These are phyloP conservation scores for Lophius americanus DNA, from an alignment of 2,797 vertebrate species.

Conservation along the genomic window DNA sequence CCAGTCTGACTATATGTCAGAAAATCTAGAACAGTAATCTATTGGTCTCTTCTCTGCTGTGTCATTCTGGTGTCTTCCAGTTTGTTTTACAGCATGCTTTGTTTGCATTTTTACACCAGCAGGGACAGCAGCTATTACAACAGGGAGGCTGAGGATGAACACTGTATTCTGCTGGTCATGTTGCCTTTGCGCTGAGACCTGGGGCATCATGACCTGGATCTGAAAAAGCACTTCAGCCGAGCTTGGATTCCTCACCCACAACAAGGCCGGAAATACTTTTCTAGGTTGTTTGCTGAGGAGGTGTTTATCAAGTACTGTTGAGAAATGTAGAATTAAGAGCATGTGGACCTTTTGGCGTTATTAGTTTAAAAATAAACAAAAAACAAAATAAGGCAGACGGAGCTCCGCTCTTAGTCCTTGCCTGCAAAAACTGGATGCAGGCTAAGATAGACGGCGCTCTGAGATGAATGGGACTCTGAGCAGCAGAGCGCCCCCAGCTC, in stretches of 20 bases:
- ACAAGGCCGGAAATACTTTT: constrained; percentile 42
- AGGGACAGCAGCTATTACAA: constrained; percentile 73
- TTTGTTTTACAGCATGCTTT: constrained; percentile 34
- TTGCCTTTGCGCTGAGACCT: constrained; percentile 62
- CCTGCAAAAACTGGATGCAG: not conserved
- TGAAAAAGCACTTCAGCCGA: constrained; percentile 54
- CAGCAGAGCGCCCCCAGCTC: constrained; percentile 43
- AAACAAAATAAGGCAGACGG: not conserved
- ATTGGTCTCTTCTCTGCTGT: constrained; percentile 3
- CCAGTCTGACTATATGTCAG: not conserved
- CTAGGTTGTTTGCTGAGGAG: constrained; percentile 37
- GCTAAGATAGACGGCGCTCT: constrained; percentile 16
- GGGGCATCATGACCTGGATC: constrained; percentile 77
- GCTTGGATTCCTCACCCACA: constrained; percentile 61
- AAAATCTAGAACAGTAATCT: constrained; percentile 15
- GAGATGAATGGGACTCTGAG: constrained; percentile 36
- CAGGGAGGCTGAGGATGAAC: constrained; percentile 74
- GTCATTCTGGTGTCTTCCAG: constrained; percentile 31
- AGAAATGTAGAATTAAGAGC: constrained; percentile 21
- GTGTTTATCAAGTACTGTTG: constrained; percentile 25
- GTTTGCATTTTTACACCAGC: constrained; percentile 74
- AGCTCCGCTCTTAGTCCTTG: not conserved
- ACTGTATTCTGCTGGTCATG: constrained; percentile 65
- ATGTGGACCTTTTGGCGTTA: constrained; percentile 24
- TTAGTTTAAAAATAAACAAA: not conserved